phyloP scores from a whole-genome alignment of 2,797 vertebrate genomes.

The Leptodactylus fallax region DNA sequence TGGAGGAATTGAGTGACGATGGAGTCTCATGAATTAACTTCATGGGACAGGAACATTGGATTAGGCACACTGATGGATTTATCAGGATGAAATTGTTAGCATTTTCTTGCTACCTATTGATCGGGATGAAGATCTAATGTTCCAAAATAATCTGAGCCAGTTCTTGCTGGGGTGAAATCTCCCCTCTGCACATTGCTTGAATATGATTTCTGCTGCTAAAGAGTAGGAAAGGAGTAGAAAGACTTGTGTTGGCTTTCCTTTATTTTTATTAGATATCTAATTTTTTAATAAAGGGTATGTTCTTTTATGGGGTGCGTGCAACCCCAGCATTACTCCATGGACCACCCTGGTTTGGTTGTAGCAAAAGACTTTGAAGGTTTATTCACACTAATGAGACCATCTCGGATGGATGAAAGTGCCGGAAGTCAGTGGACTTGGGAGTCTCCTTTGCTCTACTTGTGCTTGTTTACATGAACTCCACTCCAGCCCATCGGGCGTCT shows the following conservation, averaged over 20 bases:
- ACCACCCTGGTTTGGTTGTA: not conserved
- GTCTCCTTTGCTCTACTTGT: constrained; percentile 1
- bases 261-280: not conserved
- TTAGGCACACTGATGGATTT: not conserved
- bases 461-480: constrained; percentile 61
- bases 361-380: not conserved
- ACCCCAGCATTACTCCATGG: not conserved
- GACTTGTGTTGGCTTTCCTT: not conserved
- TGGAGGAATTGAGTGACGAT: not conserved
- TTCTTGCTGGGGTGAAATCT: not conserved
- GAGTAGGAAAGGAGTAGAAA: constrained; percentile 22
- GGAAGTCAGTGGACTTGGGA: not conserved
- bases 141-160: constrained; percentile 44
- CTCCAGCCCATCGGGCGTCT: constrained; percentile 46
- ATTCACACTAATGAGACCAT: not conserved
- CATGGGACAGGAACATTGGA: not conserved
- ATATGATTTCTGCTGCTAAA: constrained; percentile 59
- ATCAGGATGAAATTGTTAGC: not conserved
- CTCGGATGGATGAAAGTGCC: not conserved
- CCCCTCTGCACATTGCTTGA: constrained; percentile 40
- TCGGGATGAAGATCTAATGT: not conserved
- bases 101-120: not conserved
- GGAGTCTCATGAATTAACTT: not conserved
- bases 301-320: not conserved
- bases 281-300: not conserved